These are phyloP conservation scores for Muricea muricata DNA, from an alignment of 92 coral and sea anemone species.

Conservation along the genomic window DNA sequence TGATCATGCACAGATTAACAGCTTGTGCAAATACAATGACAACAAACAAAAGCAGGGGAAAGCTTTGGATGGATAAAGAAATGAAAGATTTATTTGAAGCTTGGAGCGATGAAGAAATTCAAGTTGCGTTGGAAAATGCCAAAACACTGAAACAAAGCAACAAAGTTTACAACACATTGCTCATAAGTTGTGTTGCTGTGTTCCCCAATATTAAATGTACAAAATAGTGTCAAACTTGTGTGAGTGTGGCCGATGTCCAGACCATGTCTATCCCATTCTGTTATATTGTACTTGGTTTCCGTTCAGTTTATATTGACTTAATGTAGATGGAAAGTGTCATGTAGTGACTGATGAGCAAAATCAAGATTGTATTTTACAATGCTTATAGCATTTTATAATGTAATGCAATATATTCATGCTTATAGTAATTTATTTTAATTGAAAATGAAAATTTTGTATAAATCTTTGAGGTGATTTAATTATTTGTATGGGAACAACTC, in stretches of 20 bases:
- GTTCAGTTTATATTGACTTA: background rate
- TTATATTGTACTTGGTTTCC: background rate
- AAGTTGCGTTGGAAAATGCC: background rate
- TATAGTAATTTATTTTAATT: too few relatives aligned
- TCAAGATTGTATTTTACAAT: background rate
- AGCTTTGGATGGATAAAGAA: background rate
- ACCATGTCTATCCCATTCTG: background rate
- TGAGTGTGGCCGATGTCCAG: background rate
- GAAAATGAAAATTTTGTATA: too few relatives aligned
- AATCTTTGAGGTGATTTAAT: background rate
- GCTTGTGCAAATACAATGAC: background rate
- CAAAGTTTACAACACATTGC: background rate
- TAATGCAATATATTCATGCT: too few relatives aligned
- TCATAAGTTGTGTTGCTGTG: background rate
- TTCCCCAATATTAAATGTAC: too few relatives aligned
- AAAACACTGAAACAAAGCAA: constrained; percentile 3
- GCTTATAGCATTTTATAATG: too few relatives aligned
- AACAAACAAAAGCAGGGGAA: background rate
- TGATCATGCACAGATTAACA: background rate
- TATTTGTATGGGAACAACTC: background rate
- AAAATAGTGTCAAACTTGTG: too few relatives aligned
- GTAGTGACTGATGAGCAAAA: background rate
- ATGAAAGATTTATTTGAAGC: background rate
- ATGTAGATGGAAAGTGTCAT: background rate
- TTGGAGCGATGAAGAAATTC: background rate